Base-by-base conservation (phyloP, 2,113 vertebrate genomes). In the Tachysurus vachellii region DNA sequence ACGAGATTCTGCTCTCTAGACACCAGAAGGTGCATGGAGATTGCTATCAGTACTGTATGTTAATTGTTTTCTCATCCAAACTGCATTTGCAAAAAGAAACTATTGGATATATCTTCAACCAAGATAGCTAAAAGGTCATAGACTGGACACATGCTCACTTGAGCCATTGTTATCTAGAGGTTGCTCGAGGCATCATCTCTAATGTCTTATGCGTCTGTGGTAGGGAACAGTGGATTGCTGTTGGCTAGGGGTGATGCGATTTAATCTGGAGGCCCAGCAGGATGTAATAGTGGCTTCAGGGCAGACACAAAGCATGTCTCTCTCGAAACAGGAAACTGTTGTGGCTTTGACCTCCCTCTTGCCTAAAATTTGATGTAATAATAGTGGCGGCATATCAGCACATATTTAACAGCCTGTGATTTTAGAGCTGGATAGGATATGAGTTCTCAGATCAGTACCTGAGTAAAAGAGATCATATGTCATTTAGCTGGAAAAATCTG, bases 221-320 rank as follows among this genome's bases (percentile, higher is more conserved):
- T 89, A 91, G 85, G 87, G 91, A 94, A 94, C 94, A 94, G 92
- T 90, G 94, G 92, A 93, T 95, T 94, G 93, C 95, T 95, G 93
- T 95, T 95, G 94, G 93, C 92, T 92, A 93, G 92, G 93, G 93
- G 94, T 92, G 94, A 94, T 94, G 93, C 95, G 95, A 95, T 96
- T 95, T 95, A 95, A 95, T 96, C 94, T 94, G 91, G 92, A 92
- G 91, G 94, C 93, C 91, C 93, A 95, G 94, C 93, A 89, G 93
- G 87, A 76, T 89, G 92, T 97, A 97, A 97, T 96, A 95, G 93
- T 91, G 94, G 96, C 97, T 96, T 92, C 90, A 91, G 93, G 95
- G 91, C 90, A 93, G 94, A 95, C 92, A 94, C 93, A 92, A 88
- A 93, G 93, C 92, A 93, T 92, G 91, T 91, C 94, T 95, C 93